Conservation (phyloP, 2,888 invertebrate species). For the Caenorhabditis sinica region DNA sequence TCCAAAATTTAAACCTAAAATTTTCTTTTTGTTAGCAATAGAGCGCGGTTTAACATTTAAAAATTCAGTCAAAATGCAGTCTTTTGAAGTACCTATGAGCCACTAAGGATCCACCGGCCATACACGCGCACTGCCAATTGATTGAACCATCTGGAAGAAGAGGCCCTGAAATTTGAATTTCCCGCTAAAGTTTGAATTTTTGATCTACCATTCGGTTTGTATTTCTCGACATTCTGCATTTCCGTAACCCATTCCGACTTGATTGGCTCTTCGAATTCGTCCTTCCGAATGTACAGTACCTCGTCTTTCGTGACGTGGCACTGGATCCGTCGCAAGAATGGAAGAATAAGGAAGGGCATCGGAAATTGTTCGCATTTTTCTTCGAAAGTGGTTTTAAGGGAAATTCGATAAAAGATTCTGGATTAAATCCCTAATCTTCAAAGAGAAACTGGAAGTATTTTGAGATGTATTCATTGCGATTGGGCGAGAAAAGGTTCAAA, state of each 20-base stretch:
- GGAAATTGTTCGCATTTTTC: slow-evolving; percentile 1
- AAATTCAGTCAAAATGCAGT: not conserved
- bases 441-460: not conserved
- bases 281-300: slow-evolving; percentile 50
- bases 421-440: not conserved
- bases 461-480: slow-evolving; percentile 11
- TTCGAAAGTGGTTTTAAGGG: not conserved
- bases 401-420: slow-evolving; percentile 3
- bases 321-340: slow-evolving; percentile 28
- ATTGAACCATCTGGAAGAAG: slow-evolving; percentile 68
- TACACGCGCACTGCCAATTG: slow-evolving; percentile 75
- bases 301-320: slow-evolving; percentile 60
- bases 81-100: slow-evolving; percentile 61
- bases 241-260: slow-evolving; percentile 39
- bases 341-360: slow-evolving; percentile 21
- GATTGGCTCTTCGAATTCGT: slow-evolving; percentile 62
- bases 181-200: not conserved
- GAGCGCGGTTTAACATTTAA: no score
- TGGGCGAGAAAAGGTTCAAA: slow-evolving; percentile 16
- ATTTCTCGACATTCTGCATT: slow-evolving; percentile 51
- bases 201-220: slow-evolving; percentile 23
- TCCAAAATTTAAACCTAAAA: no score
- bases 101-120: slow-evolving; percentile 72
- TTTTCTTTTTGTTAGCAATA: no score
- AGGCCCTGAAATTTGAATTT: slow-evolving; percentile 59